A percentile compares a stretch with the other conserved stretches of the same genome.
These are phyloP conservation scores for Thaumetopoea pityocampa DNA, from an alignment of 1,140 invertebrate genomes.

Conservation along the genomic window DNA sequence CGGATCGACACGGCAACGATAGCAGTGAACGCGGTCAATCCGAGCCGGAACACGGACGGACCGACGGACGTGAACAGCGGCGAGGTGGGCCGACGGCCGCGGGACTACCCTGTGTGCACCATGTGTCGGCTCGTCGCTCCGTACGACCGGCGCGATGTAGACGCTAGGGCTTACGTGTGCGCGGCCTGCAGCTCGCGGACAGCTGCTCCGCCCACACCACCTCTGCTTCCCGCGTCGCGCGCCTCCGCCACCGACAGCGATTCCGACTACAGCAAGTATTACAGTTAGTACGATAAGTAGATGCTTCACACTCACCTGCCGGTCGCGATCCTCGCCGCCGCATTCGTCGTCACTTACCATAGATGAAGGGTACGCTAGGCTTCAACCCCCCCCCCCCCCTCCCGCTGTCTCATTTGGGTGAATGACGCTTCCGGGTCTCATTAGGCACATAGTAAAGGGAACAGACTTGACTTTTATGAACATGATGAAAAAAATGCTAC, in stretches of 20 bases:
- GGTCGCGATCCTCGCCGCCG: conserved; percentile 22
- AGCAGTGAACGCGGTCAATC: conserved; percentile 23
- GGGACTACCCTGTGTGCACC: conserved; percentile 47
- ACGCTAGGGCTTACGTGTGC: conserved; percentile 30
- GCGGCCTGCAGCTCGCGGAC: conserved; percentile 25
- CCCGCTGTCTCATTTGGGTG: no score
- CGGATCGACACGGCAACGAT: conserved; percentile 23
- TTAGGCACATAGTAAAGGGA: no score
- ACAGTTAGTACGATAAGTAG: conserved; percentile 68
- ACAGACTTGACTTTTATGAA: no score
- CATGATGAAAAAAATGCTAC: no score
- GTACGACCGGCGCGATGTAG: conserved; percentile 32
- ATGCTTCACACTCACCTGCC: conserved; percentile 56
- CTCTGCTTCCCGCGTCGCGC: conserved; percentile 15
- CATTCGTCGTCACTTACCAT: background rate
- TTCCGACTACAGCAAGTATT: conserved; percentile 74
- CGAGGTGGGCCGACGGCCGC: conserved; percentile 39
- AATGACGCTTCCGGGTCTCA: no score
- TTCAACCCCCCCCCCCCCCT: no score
- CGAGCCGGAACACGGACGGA: conserved; percentile 39
- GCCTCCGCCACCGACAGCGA: conserved; percentile 44
- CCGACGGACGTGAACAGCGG: conserved; percentile 42
- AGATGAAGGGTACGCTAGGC: background rate
- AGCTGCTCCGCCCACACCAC: conserved; percentile 16
- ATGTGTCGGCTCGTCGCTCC: conserved; percentile 40